Evolutionary conservation across 2,113 vertebrate genomes (phyloP).

Genomic region (Neogobius melanostomus): DNA sequence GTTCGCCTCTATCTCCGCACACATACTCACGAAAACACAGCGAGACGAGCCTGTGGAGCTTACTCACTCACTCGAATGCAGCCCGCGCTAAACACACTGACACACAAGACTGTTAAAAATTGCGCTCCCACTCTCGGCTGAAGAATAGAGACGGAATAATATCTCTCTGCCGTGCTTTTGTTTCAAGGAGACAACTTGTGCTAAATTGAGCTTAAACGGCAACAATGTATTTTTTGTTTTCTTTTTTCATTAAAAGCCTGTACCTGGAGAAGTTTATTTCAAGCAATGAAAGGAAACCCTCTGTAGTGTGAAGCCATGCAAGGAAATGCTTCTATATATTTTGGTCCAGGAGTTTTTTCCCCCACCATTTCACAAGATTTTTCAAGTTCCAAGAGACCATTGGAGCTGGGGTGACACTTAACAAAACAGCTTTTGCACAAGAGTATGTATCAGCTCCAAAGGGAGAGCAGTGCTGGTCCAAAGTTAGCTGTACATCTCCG

Average conservation of each 20-base stretch:
- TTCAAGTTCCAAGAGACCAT: too few species aligned
- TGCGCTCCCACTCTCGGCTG: background rate
- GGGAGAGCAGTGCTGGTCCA: too few species aligned
- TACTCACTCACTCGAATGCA: conserved; percentile 49
- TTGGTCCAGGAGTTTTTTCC: too few species aligned
- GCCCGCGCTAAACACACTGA: conserved; percentile 49
- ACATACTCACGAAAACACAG: conserved; percentile 50
- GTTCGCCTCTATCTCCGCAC: conserved; percentile 66
- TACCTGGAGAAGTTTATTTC: background rate
- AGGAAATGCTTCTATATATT: too few species aligned
- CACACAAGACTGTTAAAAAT: conserved; percentile 21
- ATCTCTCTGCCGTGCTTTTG: background rate
- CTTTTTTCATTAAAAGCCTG: background rate
- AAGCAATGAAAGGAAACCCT: too few species aligned
- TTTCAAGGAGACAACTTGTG: background rate
- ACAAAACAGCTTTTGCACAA: too few species aligned
- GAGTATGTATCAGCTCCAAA: too few species aligned
- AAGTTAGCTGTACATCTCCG: too few species aligned
- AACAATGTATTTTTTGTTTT: background rate
- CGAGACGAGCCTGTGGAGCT: conserved; percentile 55
- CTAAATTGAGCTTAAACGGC: background rate
- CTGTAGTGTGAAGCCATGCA: too few species aligned
- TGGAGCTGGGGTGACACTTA: too few species aligned
- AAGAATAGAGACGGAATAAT: background rate
- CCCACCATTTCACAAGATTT: too few species aligned